Percentiles rank a stretch among this genome's conserved stretches.
Evolutionary conservation across 2,797 vertebrate species (phyloP).

Genomic region (Peromyscus attwateri): DNA sequence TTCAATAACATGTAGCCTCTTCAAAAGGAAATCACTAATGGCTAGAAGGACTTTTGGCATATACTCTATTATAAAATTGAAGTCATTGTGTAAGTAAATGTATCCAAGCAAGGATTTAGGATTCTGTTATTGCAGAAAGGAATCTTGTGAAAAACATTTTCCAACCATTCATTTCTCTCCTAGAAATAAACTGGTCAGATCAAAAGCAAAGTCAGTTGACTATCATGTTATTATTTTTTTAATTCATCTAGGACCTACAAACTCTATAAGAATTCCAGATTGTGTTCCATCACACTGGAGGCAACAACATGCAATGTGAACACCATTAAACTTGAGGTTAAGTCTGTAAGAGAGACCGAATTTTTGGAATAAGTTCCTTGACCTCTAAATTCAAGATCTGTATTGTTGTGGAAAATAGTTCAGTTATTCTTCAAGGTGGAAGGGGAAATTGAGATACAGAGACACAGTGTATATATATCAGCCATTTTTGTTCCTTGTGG

Average conservation of each 20-base stretch:
- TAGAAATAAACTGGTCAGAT: constrained; percentile 68
- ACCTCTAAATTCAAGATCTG: constrained; percentile 63
- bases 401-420: constrained; percentile 58
- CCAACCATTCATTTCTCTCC: constrained; percentile 47
- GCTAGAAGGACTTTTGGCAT: constrained; percentile 42
- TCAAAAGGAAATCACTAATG: constrained; percentile 42
- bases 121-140: constrained; percentile 8
- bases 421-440: not conserved
- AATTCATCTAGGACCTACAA: constrained; percentile 35
- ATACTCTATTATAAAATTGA: constrained; percentile 46
- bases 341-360: constrained; percentile 61
- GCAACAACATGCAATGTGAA: constrained; percentile 66
- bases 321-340: constrained; percentile 67
- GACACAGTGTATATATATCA: not conserved
- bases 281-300: constrained; percentile 18
- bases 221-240: constrained; percentile 8
- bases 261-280: constrained; percentile 63
- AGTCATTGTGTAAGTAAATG: constrained; percentile 52
- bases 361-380: constrained; percentile 42
- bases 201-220: constrained; percentile 66
- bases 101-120: constrained; percentile 25
- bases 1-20: constrained; percentile 19
- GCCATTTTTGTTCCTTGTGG: not conserved
- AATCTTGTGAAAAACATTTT: constrained; percentile 63
- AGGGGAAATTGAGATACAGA: not conserved